Percentiles rank a stretch among this genome's conserved stretches.
Conservation (phyloP, 2,888 invertebrate genomes). For the Nephrotoma guestfalica region DNA sequence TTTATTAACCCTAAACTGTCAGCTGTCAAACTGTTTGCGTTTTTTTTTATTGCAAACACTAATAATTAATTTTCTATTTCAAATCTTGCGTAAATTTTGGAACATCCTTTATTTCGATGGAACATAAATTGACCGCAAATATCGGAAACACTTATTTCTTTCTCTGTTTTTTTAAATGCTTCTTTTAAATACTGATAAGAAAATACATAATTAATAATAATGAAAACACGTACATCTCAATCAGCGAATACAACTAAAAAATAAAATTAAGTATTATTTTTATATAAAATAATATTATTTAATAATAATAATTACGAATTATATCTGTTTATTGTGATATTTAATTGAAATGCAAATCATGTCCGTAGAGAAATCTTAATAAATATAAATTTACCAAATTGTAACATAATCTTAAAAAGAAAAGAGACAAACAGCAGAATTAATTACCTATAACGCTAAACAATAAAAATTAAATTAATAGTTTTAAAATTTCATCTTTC, state of each 20-base stretch:
- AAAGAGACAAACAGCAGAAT: background rate
- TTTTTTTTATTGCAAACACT: no score
- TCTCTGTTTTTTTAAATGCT: background rate
- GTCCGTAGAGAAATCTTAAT: background rate
- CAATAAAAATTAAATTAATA: background rate
- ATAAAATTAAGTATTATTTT: background rate
- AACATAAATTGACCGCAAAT: no score
- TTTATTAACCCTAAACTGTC: no score
- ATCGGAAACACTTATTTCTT: no score
- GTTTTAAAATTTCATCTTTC: background rate
- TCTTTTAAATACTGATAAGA: background rate
- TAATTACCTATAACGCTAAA: background rate
- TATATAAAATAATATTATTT: background rate
- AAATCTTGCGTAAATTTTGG: no score
- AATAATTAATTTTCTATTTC: no score
- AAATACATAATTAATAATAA: background rate
- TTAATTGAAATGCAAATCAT: background rate
- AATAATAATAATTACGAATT: background rate
- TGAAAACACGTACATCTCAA: background rate
- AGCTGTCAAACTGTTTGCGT: no score
- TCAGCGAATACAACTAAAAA: background rate
- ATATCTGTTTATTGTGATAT: background rate
- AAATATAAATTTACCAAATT: background rate
- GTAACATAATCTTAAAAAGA: background rate
- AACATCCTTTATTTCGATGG: no score